These are phyloP conservation scores for Rhagophthalmus giganteus DNA, from an alignment of 2,888 invertebrate species.

Conservation along the genomic window DNA sequence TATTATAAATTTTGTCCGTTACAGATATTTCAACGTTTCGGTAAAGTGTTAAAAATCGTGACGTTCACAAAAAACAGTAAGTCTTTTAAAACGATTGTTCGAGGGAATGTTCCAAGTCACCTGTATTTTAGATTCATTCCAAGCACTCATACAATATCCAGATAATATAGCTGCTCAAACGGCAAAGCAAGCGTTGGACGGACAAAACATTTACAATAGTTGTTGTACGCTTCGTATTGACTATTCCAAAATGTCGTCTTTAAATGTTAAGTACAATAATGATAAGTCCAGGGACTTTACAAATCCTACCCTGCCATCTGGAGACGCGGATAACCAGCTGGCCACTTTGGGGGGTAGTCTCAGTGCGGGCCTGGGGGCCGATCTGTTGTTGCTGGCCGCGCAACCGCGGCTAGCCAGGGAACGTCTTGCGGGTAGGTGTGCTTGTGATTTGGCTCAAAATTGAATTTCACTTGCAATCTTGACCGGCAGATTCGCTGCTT, in stretches of 20 bases:
- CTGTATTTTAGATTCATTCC: slow-evolving; percentile 80
- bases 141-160: slow-evolving; percentile 98
- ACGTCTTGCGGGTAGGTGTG: slow-evolving; percentile 59
- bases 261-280: slow-evolving; percentile 99
- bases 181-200: slow-evolving; percentile 96
- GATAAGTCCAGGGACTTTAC: slow-evolving; percentile 99
- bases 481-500: slow-evolving; percentile 70
- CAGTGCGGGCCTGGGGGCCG: slow-evolving; percentile 64
- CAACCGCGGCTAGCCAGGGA: slow-evolving; percentile 59
- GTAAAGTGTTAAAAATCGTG: slow-evolving; percentile 98
- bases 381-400: slow-evolving; percentile 64
- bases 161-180: slow-evolving; percentile 96
- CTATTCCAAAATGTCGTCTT: slow-evolving; percentile 96
- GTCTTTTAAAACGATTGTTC: slow-evolving; percentile 58
- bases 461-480: too few species aligned
- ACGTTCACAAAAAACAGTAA: slow-evolving; percentile 99
- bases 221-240: slow-evolving; percentile 99
- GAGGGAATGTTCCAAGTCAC: too few species aligned
- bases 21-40: slow-evolving; percentile 97
- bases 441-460: too few species aligned
- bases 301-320: slow-evolving; percentile 95
- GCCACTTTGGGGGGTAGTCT: slow-evolving; percentile 59
- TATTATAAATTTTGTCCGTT: slow-evolving; percentile 36
- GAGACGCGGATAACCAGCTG: slow-evolving; percentile 72
- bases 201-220: slow-evolving; percentile 99